Evolutionary conservation across 2,113 vertebrate species (phyloP).

Genomic region (Coreoperca whiteheadi): DNA sequence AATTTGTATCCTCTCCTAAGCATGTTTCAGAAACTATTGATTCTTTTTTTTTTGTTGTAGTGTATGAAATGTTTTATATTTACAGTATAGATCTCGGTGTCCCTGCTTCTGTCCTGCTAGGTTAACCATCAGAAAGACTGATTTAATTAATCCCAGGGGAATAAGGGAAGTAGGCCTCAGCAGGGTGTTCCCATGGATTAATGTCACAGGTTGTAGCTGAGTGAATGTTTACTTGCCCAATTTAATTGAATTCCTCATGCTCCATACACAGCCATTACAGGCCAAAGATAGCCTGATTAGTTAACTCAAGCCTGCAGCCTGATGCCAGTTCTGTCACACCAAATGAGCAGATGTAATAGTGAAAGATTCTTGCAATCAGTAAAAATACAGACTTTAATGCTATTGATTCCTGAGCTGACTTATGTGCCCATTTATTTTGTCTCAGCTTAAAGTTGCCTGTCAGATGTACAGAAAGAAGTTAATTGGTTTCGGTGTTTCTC

Average conservation of each 20-base stretch:
- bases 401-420: slow-evolving; percentile 32
- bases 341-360: slow-evolving; percentile 40
- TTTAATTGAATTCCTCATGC: slow-evolving; percentile 72
- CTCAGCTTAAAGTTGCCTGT: slow-evolving; percentile 46
- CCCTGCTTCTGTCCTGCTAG: slow-evolving; percentile 24
- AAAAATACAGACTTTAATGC: slow-evolving; percentile 49
- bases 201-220: slow-evolving; percentile 69
- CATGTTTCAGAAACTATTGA: slow-evolving; percentile 8
- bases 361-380: slow-evolving; percentile 47
- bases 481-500: slow-evolving; percentile 51
- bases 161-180: slow-evolving; percentile 25
- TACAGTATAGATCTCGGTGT: not conserved
- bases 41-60: not conserved
- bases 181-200: slow-evolving; percentile 44
- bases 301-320: slow-evolving; percentile 59
- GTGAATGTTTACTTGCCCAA: slow-evolving; percentile 67
- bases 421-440: slow-evolving; percentile 47
- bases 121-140: slow-evolving; percentile 49
- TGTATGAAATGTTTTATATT: slow-evolving; percentile 20
- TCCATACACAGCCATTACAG: slow-evolving; percentile 60
- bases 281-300: slow-evolving; percentile 61
- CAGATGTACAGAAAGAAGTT: slow-evolving; percentile 41
- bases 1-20: slow-evolving; percentile 13
- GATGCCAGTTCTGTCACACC: slow-evolving; percentile 27
- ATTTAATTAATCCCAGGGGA: slow-evolving; percentile 55